Evolutionary conservation across 1,140 invertebrate genomes (phyloP), one percentile per base, ranked within the genome.

Genomic region (Scaptodrosophila lebanonensis): DNA sequence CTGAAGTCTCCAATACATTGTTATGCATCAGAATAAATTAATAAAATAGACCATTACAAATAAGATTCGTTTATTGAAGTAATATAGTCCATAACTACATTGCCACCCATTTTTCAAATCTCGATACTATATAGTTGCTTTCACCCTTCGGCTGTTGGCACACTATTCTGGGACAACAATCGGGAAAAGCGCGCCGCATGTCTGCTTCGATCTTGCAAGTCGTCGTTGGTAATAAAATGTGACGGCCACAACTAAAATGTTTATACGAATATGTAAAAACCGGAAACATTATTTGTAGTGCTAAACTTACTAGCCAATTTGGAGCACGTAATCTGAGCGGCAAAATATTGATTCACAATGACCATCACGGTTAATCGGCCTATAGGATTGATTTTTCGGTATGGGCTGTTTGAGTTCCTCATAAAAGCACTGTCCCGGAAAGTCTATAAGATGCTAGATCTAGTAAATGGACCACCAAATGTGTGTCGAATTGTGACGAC

Each of bases 401-500:
- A 85, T 85, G 4, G 83, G 56, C 40, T 85, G 83, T 11, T 75
- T 66, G 15, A 85, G 62, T 9, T 85, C 83, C 42, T 85, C 73
- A 29, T 76, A 83, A 38, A 85, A 85, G 16, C 83, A 85, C 42
- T 85, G 83, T 1, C 83, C 83, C 0, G 83, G 83, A 57, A 66
- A 76, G 17, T 85, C 83, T 85, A 30, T n/a, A 15, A 9, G n/a
- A 12, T 7, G 12, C 7, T 43, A 33, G 18, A 39, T 39, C 2
- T 15, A 1, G 9, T 0, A 38, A 16, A 11, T 1, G 4, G 12
- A 38, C 16, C 25, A 38, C 13, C 13, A 12, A 25, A 22, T 25
- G 22, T 25, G 3, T 25, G 3, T 25, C 8, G 8, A 3, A 2
- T 2, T 32, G n/a, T n/a, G n/a, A n/a, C n/a, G 1, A 22, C 61